A percentile compares a stretch with the other conserved stretches of the same genome.
These are phyloP conservation scores for Polymixis lichenea DNA, from an alignment of 2,888 invertebrate genomes.

Conservation along the genomic window DNA sequence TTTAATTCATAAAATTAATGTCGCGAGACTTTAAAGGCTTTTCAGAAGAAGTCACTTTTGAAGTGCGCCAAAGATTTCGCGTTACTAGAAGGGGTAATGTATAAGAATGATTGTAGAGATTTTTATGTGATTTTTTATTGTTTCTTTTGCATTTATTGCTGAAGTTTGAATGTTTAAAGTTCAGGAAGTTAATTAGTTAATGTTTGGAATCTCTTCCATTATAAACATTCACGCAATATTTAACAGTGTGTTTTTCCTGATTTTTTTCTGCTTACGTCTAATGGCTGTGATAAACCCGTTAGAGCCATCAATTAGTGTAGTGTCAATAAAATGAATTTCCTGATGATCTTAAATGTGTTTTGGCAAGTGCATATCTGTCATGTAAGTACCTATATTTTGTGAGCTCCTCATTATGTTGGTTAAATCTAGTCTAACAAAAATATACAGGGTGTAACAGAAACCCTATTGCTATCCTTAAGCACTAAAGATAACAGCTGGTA, in stretches of 20 bases:
- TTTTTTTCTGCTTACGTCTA: background rate
- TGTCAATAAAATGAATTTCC: too few relatives aligned
- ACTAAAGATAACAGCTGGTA: too few relatives aligned
- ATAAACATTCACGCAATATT: background rate
- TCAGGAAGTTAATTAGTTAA: background rate
- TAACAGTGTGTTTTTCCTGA: too few relatives aligned
- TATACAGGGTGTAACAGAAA: too few relatives aligned
- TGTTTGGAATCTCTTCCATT: background rate
- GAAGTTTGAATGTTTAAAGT: constrained; percentile 7
- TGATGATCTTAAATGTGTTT: too few relatives aligned
- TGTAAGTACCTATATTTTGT: too few relatives aligned
- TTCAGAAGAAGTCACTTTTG: constrained; percentile 68
- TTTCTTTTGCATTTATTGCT: constrained; percentile 46
- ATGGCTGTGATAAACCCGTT: too few relatives aligned
- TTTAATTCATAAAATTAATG: constrained; percentile 77
- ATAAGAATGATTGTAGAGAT: constrained; percentile 4
- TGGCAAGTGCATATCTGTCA: too few relatives aligned
- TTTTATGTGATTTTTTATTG: constrained; percentile 11
- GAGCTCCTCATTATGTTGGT: too few relatives aligned
- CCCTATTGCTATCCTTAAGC: too few relatives aligned
- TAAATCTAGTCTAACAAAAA: too few relatives aligned
- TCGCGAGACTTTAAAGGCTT: constrained; percentile 70
- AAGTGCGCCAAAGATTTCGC: constrained; percentile 51
- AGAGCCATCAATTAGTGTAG: too few relatives aligned
- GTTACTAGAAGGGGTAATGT: constrained; percentile 60